phyloP scores from a whole-genome alignment of 2,888 invertebrate genomes.

The Sialis lutaria region DNA sequence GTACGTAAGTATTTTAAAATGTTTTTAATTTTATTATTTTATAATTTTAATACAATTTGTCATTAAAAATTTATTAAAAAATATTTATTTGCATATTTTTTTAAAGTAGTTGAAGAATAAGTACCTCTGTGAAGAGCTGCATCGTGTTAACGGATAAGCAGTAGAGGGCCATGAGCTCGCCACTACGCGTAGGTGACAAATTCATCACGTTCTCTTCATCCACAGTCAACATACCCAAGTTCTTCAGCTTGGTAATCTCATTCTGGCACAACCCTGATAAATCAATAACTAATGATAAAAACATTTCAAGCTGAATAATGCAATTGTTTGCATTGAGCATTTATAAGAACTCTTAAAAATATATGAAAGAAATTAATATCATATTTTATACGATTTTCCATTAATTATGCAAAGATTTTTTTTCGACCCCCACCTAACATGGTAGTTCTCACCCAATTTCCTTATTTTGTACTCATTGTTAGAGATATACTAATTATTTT shows the following conservation, averaged over 20 bases:
- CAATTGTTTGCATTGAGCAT: neutral
- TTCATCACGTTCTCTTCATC: conserved; percentile 33
- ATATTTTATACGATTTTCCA: no score
- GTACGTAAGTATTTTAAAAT: neutral
- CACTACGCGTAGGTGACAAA: conserved; percentile 42
- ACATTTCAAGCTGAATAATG: no score
- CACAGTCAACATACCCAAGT: conserved; percentile 42
- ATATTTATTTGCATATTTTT: neutral
- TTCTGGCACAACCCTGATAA: conserved; percentile 49
- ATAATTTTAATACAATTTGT: neutral
- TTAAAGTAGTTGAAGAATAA: neutral
- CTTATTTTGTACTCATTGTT: no score
- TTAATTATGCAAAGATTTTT: no score
- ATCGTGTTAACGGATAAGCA: conserved; percentile 56
- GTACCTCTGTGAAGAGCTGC: conserved; percentile 46
- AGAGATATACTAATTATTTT: no score
- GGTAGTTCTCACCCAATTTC: no score
- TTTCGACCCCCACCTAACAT: no score
- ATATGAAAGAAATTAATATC: neutral
- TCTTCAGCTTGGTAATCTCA: conserved; percentile 49
- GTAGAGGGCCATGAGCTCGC: conserved; percentile 54
- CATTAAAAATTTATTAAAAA: neutral
- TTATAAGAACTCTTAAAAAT: neutral
- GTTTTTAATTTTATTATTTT: neutral
- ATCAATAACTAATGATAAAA: no score